Evolutionary conservation across 2,888 invertebrate genomes (phyloP).

Genomic region (Nomada lathburiana): DNA sequence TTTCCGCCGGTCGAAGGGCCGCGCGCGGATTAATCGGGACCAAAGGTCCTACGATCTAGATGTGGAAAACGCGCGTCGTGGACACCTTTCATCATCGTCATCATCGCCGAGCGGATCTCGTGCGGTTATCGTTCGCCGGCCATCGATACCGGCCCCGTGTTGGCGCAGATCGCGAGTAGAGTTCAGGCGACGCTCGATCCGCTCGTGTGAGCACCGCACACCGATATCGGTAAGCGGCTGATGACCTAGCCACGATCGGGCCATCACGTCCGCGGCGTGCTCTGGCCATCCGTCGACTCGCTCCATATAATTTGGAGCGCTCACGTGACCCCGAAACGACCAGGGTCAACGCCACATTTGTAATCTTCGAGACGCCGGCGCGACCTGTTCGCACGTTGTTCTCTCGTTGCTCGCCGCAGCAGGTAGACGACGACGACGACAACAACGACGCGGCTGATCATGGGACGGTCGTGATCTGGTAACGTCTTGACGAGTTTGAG

Average conservation of each 20-base stretch:
- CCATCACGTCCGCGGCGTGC: slow-evolving; percentile 79
- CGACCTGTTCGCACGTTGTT: slow-evolving; percentile 82
- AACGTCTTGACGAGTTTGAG: background rate
- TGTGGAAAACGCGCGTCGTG: slow-evolving; percentile 54
- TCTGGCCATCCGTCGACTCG: slow-evolving; percentile 78
- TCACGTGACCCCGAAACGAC: slow-evolving; percentile 81
- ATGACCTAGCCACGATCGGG: slow-evolving; percentile 75
- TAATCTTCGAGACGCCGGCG: slow-evolving; percentile 81
- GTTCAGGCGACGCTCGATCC: slow-evolving; percentile 21
- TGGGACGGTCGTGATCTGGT: background rate
- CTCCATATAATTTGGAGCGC: slow-evolving; percentile 83
- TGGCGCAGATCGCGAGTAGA: slow-evolving; percentile 34
- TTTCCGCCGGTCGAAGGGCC: background rate
- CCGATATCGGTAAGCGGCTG: slow-evolving; percentile 75
- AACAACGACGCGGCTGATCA: slow-evolving; percentile 58
- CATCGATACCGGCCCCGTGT: slow-evolving; percentile 41
- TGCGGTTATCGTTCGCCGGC: slow-evolving; percentile 53
- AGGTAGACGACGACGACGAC: slow-evolving; percentile 62
- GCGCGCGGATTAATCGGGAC: slow-evolving; percentile 46
- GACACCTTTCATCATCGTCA: slow-evolving; percentile 62
- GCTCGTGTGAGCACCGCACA: slow-evolving; percentile 50
- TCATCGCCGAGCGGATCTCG: slow-evolving; percentile 52
- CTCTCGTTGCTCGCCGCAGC: slow-evolving; percentile 73
- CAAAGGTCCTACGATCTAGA: slow-evolving; percentile 59
- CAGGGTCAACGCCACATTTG: slow-evolving; percentile 82